A percentile compares a stretch with the other conserved stretches of the same genome.
Evolutionary conservation across 2,797 vertebrate genomes (phyloP).

Genomic region (Tolypeutes matacus): DNA sequence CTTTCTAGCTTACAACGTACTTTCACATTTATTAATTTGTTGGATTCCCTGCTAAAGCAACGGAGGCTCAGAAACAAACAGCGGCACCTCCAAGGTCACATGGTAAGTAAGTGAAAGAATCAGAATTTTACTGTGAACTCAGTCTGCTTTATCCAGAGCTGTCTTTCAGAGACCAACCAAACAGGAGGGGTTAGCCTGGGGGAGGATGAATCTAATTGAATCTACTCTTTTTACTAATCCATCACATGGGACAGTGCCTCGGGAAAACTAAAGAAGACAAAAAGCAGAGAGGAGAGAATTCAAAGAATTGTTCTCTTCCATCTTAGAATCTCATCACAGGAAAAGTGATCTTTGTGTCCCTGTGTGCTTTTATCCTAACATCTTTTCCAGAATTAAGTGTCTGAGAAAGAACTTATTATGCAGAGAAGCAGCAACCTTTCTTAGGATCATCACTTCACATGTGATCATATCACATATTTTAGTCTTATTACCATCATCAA

Average conservation of each 20-base stretch:
- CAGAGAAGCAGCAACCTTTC: slow-evolving; percentile 28
- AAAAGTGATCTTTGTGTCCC: background rate
- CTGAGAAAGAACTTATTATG: slow-evolving; percentile 44
- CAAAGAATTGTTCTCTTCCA: slow-evolving; percentile 59
- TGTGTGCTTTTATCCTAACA: background rate
- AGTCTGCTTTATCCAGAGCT: background rate
- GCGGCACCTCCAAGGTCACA: background rate
- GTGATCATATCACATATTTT: background rate
- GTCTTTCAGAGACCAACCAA: background rate
- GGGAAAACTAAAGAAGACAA: slow-evolving; percentile 49
- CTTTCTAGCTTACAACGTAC: background rate
- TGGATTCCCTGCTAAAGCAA: background rate
- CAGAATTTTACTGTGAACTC: background rate
- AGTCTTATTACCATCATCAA: background rate
- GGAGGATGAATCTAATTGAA: slow-evolving; percentile 57
- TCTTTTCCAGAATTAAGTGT: background rate
- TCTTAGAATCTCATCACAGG: background rate
- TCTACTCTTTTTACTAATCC: slow-evolving; percentile 65
- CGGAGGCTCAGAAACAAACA: background rate
- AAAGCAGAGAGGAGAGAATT: slow-evolving; percentile 29
- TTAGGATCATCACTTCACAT: background rate
- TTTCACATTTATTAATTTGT: slow-evolving; percentile 18
- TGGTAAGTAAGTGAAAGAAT: background rate
- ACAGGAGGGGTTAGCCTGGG: slow-evolving; percentile 6
- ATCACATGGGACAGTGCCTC: slow-evolving; percentile 29